These are phyloP conservation scores for Hylyphantes graminicola DNA, from an alignment of 1,140 invertebrate species.

Conservation along the genomic window DNA sequence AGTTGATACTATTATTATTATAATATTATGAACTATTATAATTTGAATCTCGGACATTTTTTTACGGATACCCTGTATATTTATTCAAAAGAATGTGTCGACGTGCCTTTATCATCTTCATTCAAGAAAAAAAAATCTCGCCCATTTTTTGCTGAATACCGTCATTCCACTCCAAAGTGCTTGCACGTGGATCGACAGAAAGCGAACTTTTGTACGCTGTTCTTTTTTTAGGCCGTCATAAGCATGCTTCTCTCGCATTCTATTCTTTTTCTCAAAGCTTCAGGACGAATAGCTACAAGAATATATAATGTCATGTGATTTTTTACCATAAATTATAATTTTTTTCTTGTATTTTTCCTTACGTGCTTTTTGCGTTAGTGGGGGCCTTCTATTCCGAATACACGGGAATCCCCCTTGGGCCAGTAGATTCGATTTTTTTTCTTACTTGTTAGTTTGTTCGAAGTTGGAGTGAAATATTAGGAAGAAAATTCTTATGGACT, in stretches of 20 bases:
- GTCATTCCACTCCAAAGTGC: constrained; percentile 30
- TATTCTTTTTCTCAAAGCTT: constrained; percentile 19
- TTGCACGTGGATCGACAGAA: constrained; percentile 21
- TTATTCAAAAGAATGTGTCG: no score
- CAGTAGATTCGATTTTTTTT: constrained; percentile 5
- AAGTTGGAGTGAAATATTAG: constrained; percentile 19
- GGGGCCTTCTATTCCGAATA: constrained; percentile 3
- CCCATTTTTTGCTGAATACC: constrained; percentile 36
- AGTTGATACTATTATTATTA: no score
- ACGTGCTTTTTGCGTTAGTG: constrained; percentile 34
- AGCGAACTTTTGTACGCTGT: constrained; percentile 29
- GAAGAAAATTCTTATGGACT: constrained; percentile 28
- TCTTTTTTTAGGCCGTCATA: neutral
- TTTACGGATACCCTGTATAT: no score
- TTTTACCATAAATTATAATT: neutral
- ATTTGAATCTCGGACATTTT: no score
- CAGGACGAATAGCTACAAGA: constrained; percentile 27
- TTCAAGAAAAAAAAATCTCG: no score
- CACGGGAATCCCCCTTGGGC: neutral
- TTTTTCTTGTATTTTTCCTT: constrained; percentile 27
- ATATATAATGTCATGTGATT: constrained; percentile 31
- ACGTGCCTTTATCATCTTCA: no score
- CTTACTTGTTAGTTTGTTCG: constrained; percentile 8
- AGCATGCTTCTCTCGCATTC: neutral
- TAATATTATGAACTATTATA: no score